These are phyloP conservation scores for Malurus melanocephalus DNA, from an alignment of 2,113 vertebrate genomes.

Conservation along the genomic window DNA sequence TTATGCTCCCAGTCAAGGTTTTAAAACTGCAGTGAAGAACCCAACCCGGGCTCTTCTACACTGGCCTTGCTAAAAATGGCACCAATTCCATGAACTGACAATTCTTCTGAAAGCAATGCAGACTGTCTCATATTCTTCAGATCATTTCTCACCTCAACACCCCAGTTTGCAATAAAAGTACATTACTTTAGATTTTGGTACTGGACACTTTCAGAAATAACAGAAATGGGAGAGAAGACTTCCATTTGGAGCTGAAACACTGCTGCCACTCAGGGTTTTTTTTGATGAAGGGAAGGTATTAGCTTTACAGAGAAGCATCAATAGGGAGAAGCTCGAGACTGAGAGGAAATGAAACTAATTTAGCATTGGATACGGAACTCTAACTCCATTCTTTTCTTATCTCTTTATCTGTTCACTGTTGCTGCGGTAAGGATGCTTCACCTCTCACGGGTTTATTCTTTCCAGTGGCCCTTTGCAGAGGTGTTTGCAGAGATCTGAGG, in stretches of 20 bases:
- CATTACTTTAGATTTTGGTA: neutral
- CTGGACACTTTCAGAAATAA: neutral
- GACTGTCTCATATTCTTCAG: neutral
- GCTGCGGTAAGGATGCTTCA: neutral
- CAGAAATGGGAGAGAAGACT: neutral
- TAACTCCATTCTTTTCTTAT: neutral
- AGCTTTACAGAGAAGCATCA: neutral
- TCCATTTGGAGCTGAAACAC: neutral
- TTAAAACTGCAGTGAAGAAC: neutral
- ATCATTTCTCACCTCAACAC: neutral
- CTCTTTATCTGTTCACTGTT: neutral
- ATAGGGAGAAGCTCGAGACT: neutral
- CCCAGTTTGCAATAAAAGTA: neutral
- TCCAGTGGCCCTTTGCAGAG: neutral
- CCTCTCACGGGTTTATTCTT: neutral
- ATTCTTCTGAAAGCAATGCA: neutral
- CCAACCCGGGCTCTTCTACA: neutral
- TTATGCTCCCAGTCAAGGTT: neutral
- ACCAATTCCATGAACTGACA: neutral
- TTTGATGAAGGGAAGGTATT: neutral
- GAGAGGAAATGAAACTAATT: neutral
- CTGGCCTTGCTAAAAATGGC: neutral
- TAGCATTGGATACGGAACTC: neutral
- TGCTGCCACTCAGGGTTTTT: neutral
- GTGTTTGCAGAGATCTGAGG: neutral